Evolutionary conservation across 2,888 invertebrate genomes (phyloP), one percentile per base, ranked within the genome.

Genomic region (Lasius platythorax): DNA sequence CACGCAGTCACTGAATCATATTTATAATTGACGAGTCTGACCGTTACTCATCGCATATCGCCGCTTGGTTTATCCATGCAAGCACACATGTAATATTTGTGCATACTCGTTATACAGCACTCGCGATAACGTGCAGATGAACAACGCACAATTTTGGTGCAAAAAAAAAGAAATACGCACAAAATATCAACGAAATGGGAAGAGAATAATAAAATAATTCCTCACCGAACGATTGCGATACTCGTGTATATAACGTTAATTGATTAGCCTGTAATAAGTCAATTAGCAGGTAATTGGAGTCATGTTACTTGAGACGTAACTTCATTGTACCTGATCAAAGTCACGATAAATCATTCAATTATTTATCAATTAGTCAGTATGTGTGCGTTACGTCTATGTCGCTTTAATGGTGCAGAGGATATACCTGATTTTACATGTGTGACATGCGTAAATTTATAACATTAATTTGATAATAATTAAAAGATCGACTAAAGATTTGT

Each of bases 11-110:
- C 67, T 85, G 84, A 87, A 86, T 88, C 85, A 79, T 89, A 88
- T 88, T 90, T 89, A 90, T 90, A 90, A 89, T 89, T 90, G 90
- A 89, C 88, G 87, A 90, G 86, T 84, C 76, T 28, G 73, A 75
- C 81, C 87, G 87, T 89, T 90, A 90, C 83, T 90, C 88, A 88
- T 82, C 84, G 88, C 82, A 67, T 64, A 86, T 85, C 82, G 83
- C 40, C 18, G 79, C 76, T 70, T 6, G 64, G 63, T 53, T 83
- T 50, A 73, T 70, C 66, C 73, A 12, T 28, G 28, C 50, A 33
- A 40, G 37, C 23, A 33, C 3, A 28, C 37, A 2, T 18, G 4
- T 28, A 15, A 46, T 43, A 53, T n/a, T 33, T 12, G 1, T n/a
- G 64, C 43, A 28, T 30, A n/a, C 8, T 53, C 43, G 43, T 78